Conservation (phyloP, 37 sponge, comb jelly and placozoan species). For the Ephydatia muelleri region DNA sequence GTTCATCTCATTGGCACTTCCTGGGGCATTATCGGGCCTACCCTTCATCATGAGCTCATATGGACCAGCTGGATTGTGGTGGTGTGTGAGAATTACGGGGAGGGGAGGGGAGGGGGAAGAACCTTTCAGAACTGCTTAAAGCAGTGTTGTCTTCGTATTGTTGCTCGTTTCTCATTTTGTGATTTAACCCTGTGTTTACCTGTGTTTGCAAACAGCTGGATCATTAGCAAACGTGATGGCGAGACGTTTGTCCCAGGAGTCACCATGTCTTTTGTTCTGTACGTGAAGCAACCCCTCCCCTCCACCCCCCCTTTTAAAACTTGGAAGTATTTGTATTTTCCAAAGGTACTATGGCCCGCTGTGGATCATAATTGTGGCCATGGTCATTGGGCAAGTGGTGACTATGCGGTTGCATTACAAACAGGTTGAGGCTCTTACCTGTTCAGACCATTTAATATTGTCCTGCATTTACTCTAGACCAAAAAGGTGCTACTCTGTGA, state of each 20-base stretch:
- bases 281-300: neutral
- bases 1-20: neutral
- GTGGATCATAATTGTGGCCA: neutral
- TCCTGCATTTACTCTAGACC: neutral
- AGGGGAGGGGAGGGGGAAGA: too few relatives aligned
- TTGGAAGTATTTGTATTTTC: too few relatives aligned
- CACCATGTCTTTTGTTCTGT: neutral
- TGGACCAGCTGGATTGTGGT: slow-evolving; percentile 81
- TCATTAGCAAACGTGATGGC: neutral
- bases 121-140: too few relatives aligned
- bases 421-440: neutral
- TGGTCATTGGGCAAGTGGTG: neutral
- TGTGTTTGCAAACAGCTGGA: slow-evolving; percentile 4
- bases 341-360: slow-evolving; percentile 3
- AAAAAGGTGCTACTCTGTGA: neutral
- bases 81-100: slow-evolving; percentile 26
- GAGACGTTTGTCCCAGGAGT: neutral
- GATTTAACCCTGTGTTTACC: neutral
- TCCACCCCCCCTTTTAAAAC: too few relatives aligned
- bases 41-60: slow-evolving; percentile 54
- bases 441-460: neutral
- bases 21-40: slow-evolving; percentile 21
- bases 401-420: neutral
- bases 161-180: neutral
- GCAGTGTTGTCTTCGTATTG: too few relatives aligned